phyloP scores from a whole-genome alignment of 2,113 vertebrate genomes.

The Camelus dromedarius region DNA sequence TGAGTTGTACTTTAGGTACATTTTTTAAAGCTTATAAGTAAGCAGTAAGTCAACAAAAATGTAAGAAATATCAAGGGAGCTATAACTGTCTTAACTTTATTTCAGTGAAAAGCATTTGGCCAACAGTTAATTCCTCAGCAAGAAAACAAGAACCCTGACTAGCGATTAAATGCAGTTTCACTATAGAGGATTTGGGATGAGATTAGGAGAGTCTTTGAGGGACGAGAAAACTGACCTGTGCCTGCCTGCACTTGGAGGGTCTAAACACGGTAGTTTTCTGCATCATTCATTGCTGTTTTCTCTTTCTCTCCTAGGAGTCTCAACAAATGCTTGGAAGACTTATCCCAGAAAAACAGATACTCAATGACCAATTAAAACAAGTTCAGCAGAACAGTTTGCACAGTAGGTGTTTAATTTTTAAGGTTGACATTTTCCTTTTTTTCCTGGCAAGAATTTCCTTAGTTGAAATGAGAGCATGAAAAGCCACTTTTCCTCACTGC shows the following conservation, averaged over 20 bases:
- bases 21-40: constrained; percentile 39
- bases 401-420: constrained; percentile 89
- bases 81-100: background rate
- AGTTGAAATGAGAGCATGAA: background rate
- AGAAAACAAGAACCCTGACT: background rate
- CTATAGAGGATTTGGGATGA: background rate
- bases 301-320: constrained; percentile 91
- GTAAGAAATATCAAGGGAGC: background rate
- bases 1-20: background rate
- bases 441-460: background rate
- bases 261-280: background rate
- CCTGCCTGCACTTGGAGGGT: fast-evolving
- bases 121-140: background rate
- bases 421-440: background rate
- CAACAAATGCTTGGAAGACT: constrained; percentile 97
- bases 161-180: background rate
- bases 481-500: background rate
- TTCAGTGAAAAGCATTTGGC: background rate
- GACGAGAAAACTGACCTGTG: background rate
- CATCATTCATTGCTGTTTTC: background rate
- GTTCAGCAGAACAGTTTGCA: constrained; percentile 98
- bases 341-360: constrained; percentile 97
- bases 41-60: constrained; percentile 35
- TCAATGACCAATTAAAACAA: constrained; percentile 98
- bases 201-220: background rate